A percentile compares a stretch with the other conserved stretches of the same genome.
These are phyloP conservation scores for Lipotes vexillifer DNA, from an alignment of 2,113 vertebrate species.

Conservation along the genomic window DNA sequence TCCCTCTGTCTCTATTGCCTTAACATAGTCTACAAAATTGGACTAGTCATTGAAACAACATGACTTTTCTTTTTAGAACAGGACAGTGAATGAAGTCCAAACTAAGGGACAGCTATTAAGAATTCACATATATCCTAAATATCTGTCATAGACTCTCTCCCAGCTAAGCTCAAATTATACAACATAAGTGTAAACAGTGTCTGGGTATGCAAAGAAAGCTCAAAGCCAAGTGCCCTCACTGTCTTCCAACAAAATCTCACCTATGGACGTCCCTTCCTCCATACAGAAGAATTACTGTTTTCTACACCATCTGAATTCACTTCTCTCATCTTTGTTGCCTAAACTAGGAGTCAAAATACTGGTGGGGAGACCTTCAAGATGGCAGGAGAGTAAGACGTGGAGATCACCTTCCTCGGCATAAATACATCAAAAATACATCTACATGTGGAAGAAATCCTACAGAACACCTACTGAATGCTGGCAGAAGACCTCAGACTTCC, in stretches of 20 bases:
- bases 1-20: background rate
- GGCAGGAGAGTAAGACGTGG: too few species aligned
- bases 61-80: background rate
- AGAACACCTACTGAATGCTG: too few species aligned
- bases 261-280: rapidly evolving
- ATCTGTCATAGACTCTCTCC: background rate
- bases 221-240: background rate
- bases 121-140: background rate
- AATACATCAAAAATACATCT: too few species aligned
- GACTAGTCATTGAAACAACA: background rate
- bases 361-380: background rate
- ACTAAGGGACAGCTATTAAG: background rate
- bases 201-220: background rate
- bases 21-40: background rate
- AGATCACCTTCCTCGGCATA: too few species aligned
- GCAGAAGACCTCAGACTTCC: too few species aligned
- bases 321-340: background rate
- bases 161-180: background rate
- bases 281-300: background rate
- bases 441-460: too few species aligned
- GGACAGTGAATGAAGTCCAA: background rate
- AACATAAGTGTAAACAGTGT: background rate
- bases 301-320: background rate
- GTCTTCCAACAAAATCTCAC: background rate
- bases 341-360: background rate